Conservation (phyloP, 2,888 invertebrate species). For the Ichneumon xanthorius region DNA sequence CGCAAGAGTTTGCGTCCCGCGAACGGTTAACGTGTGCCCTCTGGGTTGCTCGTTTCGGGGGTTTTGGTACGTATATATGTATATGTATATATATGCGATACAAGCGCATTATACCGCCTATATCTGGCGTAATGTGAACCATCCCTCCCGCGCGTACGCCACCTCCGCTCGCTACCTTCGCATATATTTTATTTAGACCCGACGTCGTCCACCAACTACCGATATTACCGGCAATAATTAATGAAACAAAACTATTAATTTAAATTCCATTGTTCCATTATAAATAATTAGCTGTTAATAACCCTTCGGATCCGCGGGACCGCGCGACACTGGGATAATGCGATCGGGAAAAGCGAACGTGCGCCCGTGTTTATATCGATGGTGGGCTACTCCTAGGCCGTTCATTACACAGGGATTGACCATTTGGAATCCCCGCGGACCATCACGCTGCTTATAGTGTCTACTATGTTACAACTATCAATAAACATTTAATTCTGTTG, state of each 20-base stretch:
- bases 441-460: conserved; percentile 55
- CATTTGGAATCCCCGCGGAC: conserved; percentile 63
- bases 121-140: conserved; percentile 78
- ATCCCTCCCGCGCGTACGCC: conserved; percentile 40
- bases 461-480: conserved; percentile 51
- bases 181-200: conserved; percentile 84
- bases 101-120: conserved; percentile 78
- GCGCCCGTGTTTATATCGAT: conserved; percentile 20
- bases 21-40: conserved; percentile 55
- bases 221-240: conserved; percentile 83
- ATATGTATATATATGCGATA: conserved; percentile 71
- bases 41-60: conserved; percentile 64
- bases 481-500: conserved; percentile 46
- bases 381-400: conserved; percentile 35
- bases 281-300: conserved; percentile 84
- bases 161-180: conserved; percentile 62
- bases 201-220: conserved; percentile 75
- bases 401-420: conserved; percentile 60
- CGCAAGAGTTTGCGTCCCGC: conserved; percentile 79
- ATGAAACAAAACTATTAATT: conserved; percentile 85
- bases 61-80: conserved; percentile 65
- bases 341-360: conserved; percentile 74
- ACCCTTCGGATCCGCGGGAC: conserved; percentile 73
- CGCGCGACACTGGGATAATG: conserved; percentile 71
- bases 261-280: conserved; percentile 84